A percentile compares a stretch with the other conserved stretches of the same genome.
phyloP scores from a whole-genome alignment of 2,888 invertebrate genomes.

The Taphrorychus bicolor region DNA sequence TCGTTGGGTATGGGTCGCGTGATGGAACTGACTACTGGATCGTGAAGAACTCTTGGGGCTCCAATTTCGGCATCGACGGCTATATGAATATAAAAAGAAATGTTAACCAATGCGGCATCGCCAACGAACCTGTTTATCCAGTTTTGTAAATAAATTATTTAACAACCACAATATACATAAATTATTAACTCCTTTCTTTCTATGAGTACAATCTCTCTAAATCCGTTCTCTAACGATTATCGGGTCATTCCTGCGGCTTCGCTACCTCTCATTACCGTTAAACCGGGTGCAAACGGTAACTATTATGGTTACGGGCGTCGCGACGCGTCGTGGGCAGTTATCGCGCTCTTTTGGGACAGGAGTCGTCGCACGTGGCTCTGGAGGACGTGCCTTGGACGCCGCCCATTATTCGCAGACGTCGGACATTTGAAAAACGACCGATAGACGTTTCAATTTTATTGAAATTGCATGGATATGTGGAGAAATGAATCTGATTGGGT shows the following conservation, averaged over 20 bases:
- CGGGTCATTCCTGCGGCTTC: conserved; percentile 31
- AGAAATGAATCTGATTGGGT: too few relatives aligned
- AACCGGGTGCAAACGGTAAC: conserved; percentile 40
- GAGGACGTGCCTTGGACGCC: conserved; percentile 30
- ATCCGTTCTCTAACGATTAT: conserved; percentile 34
- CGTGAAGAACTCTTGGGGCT: conserved; percentile 73
- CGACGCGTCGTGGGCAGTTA: conserved; percentile 39
- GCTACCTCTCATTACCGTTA: conserved; percentile 37
- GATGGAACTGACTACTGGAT: conserved; percentile 68
- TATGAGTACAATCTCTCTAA: conserved; percentile 7
- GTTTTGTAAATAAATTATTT: conserved; percentile 65
- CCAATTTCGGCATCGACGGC: conserved; percentile 52
- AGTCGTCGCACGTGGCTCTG: conserved; percentile 37
- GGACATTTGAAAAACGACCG: background rate
- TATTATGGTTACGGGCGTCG: conserved; percentile 39
- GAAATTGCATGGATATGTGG: too few relatives aligned
- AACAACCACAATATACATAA: too few relatives aligned
- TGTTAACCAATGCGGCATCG: conserved; percentile 85
- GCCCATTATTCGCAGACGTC: conserved; percentile 27
- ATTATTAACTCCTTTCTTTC: too few relatives aligned
- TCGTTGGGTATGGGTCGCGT: conserved; percentile 75
- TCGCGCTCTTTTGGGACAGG: conserved; percentile 38
- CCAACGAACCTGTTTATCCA: conserved; percentile 80
- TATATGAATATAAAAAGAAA: conserved; percentile 51
- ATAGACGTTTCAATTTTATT: too few relatives aligned